Conservation (phyloP, 2,113 vertebrate genomes). For the Osmerus mordax region DNA sequence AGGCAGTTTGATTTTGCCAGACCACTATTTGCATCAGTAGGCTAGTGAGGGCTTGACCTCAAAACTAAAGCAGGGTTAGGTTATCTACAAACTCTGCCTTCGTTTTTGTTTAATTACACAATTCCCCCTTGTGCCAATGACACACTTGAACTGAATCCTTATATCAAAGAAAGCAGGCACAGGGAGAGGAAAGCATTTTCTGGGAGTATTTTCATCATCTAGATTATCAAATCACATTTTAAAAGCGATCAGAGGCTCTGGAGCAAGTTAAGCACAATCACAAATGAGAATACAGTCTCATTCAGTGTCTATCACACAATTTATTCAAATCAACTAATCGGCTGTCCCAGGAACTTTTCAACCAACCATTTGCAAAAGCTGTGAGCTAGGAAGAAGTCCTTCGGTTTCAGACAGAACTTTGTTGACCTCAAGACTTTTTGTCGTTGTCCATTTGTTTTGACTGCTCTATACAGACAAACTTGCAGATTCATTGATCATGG, state of each 20-base stretch:
- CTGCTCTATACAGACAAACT: too few relatives aligned
- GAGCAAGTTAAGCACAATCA: slow-evolving; percentile 52
- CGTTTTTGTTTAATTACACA: slow-evolving; percentile 26
- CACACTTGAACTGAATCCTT: slow-evolving; percentile 24
- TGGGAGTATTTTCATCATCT: slow-evolving; percentile 47
- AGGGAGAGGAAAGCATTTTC: slow-evolving; percentile 24
- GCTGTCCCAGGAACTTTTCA: slow-evolving; percentile 32
- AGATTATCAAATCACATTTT: slow-evolving; percentile 51
- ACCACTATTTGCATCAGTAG: slow-evolving; percentile 47
- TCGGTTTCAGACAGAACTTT: slow-evolving; percentile 25
- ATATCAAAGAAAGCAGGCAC: slow-evolving; percentile 44
- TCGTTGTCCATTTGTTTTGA: slow-evolving; percentile 30
- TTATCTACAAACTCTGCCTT: slow-evolving; percentile 47
- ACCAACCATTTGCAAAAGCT: not conserved
- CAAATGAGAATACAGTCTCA: slow-evolving; percentile 45
- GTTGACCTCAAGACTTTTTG: slow-evolving; percentile 29
- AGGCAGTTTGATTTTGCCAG: slow-evolving; percentile 40
- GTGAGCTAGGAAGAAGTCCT: slow-evolving; percentile 49
- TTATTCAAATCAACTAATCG: slow-evolving; percentile 37
- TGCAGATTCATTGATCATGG: not conserved
- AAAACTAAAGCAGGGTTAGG: slow-evolving; percentile 32
- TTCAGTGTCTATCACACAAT: slow-evolving; percentile 38
- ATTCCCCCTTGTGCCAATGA: slow-evolving; percentile 3
- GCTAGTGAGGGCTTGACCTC: slow-evolving; percentile 23
- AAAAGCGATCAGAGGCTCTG: slow-evolving; percentile 61